Evolutionary conservation across 2,888 invertebrate genomes (phyloP), one percentile per base, ranked within the genome.

Genomic region (Plagodis dolabraria): DNA sequence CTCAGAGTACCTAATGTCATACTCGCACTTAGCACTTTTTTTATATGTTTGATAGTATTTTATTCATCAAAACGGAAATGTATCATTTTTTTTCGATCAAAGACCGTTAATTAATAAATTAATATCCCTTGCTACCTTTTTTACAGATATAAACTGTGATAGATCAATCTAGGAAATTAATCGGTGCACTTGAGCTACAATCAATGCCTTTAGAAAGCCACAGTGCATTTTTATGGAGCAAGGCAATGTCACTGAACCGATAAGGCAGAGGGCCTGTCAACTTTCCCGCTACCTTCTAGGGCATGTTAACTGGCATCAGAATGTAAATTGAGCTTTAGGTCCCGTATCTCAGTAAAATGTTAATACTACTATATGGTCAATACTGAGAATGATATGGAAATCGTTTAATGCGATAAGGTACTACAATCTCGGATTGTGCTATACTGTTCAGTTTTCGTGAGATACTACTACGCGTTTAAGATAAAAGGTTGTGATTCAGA

Each of bases 141-240:
- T 36, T 36, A 38, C 38, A 36, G 6, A 6, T 40, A 33, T 36
- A 49, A 49, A 44, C 11, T 46, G 6, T 7, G 45, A 52, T 35
- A 33, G 47, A 12, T 42, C 38, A 44, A 45, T 53, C 33, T 44
- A 7, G 10, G 9, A 11, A 40, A 49, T 46, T 46, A 54, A 38
- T 47, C 12, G 33, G 42, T 5, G 10, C 33, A n/a, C 36, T 53
- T 35, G 55, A 58, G 64, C 59, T 53, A 65, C 61, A 63, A 64
- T 70, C 59, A 67, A 64, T 65, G 62, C 66, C 67, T 74, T 67
- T 73, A 71, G 79, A 79, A 79, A 79, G 79, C 69, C 43, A 38
- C 53, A 56, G 61, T 52, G 68, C 65, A 65, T 75, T 71, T 71
- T 64, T 59, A 55, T 60, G 66, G 71, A 72, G 74, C 71, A 68